Conservation (phyloP, 2,888 invertebrate species). For the Mactromeris polynyma region DNA sequence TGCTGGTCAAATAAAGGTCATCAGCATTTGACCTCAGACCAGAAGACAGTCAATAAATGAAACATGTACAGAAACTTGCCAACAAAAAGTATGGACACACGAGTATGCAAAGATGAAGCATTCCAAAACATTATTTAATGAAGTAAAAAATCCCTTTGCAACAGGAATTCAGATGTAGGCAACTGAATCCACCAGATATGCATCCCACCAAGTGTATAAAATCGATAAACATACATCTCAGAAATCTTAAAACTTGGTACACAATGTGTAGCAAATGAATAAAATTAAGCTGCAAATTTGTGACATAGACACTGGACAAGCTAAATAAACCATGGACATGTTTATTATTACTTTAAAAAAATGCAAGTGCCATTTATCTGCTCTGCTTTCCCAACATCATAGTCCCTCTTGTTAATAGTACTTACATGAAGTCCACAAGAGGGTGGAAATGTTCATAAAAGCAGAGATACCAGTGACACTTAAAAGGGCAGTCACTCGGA, state of each 20-base stretch:
- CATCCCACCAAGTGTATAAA: not conserved
- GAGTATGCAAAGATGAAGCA: not conserved
- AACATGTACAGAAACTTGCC: not conserved
- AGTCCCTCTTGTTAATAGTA: slow-evolving; percentile 61
- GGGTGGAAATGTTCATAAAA: slow-evolving; percentile 60
- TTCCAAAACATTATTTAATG: not conserved
- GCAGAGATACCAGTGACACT: slow-evolving; percentile 63
- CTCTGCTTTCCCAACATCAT: slow-evolving; percentile 60
- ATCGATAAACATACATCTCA: too few species aligned
- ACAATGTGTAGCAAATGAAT: too few species aligned
- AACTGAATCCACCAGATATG: not conserved
- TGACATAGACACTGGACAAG: slow-evolving; percentile 37
- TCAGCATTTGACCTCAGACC: slow-evolving; percentile 17
- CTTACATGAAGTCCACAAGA: slow-evolving; percentile 68
- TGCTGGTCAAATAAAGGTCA: not conserved
- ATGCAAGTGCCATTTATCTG: slow-evolving; percentile 40
- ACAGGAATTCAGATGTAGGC: not conserved
- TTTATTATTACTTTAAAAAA: not conserved
- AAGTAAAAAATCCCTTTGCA: not conserved
- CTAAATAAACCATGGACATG: slow-evolving; percentile 28
- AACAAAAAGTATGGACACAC: not conserved
- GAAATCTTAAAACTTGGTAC: too few species aligned
- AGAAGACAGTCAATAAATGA: slow-evolving; percentile 7
- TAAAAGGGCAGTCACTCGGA: slow-evolving; percentile 29
- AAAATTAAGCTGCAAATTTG: too few species aligned